Evolutionary conservation across 2,113 vertebrate genomes (phyloP), one percentile per base, ranked within the genome.

Genomic region (Capreolus pygargus): DNA sequence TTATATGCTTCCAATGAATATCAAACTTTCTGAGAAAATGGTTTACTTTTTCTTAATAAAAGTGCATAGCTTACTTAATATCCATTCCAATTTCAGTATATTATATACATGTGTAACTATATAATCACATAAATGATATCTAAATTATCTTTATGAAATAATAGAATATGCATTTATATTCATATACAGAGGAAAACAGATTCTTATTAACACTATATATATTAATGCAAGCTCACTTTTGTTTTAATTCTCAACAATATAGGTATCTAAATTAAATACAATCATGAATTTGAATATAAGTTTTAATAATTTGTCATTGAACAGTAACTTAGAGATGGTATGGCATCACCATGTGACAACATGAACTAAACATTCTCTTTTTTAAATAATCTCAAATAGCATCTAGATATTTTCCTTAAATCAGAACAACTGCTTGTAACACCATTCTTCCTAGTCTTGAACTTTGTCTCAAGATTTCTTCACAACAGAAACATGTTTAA

Each of bases 221-320:
- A 84, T 91, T 91, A 84, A 28, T 88, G 4, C 2, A 81, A 86
- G 39, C 57, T 92, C 50, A 81, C 33, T 64, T 70, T 14, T 84
- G 30, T 61, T 90, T 96, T 2, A 96, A 61, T 90, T 96, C 17
- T 3, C n/a, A 86, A 36, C 83, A 36, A 91, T 47, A 1, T 33
- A 85, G 21, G 3, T 19, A 79, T 67, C 39, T 47, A 92, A 84
- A 61, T 87, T 47, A 95, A 94, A 82, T 78, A 85, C 83, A 95
- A 93, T 3, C 21, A 84, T 50, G 23, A 87, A 7, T 89, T 81
- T 67, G 43, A 93, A 87, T 17, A 55, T 81, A 89, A n/a, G 36
- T 92, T 96, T 85, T 96, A 93, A 91, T 81, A 70, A 95, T 96
- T 87, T 96, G 47, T 92, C 87, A 90, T 12, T n/a, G 19, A 91